A percentile compares a stretch with the other conserved stretches of the same genome.
Conservation (phyloP, 1,140 invertebrate genomes). For the Temnothorax curvispinosus region DNA sequence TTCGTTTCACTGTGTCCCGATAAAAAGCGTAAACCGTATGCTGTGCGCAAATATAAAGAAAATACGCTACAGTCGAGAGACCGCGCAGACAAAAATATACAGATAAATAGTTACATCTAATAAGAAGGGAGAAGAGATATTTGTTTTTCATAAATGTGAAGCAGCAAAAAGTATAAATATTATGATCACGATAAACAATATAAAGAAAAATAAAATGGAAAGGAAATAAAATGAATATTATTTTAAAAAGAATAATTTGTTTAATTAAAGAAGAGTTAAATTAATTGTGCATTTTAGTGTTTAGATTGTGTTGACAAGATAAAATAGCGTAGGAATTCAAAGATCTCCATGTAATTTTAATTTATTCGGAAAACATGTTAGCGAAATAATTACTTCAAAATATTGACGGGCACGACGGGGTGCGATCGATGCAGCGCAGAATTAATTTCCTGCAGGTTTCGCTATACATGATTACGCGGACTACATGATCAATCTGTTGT, state of each 20-base stretch:
- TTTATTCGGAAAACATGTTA: background rate
- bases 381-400: conserved; percentile 41
- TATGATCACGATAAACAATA: background rate
- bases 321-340: background rate
- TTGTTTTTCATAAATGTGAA: background rate
- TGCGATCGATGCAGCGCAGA: conserved; percentile 29
- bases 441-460: conserved; percentile 50
- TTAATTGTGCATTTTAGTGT: background rate
- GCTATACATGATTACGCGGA: conserved; percentile 26
- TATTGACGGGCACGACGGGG: background rate
- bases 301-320: background rate
- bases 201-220: background rate
- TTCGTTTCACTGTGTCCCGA: background rate
- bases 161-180: background rate
- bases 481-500: conserved; percentile 47
- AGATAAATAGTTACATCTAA: background rate
- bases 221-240: background rate
- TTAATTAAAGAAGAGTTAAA: background rate
- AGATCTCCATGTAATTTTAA: background rate
- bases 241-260: background rate
- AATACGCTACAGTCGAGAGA: background rate
- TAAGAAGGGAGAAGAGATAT: background rate
- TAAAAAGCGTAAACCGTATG: conserved; percentile 2
- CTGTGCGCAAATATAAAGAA: background rate
- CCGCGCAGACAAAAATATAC: background rate